Base-by-base conservation (phyloP, 2,888 invertebrate genomes). In the Drosophila maculinotata region DNA sequence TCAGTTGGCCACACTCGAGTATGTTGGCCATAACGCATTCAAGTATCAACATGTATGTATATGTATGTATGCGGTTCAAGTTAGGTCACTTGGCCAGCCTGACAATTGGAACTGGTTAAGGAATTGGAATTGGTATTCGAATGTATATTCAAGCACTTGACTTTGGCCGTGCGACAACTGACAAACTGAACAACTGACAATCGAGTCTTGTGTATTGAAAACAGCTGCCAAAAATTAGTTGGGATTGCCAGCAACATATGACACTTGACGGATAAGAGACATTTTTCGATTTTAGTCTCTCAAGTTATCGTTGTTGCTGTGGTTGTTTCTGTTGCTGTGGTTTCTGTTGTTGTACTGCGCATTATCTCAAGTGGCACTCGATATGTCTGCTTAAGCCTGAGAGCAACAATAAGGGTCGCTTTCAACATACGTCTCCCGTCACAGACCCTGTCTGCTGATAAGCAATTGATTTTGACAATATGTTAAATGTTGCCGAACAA, bases 171-270 rank as follows among this genome's bases (percentile, higher is more conserved):
- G 36, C 52, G 45, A 71, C 71, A 64, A 57, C 7, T 47, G 53
- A 49, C 62, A 72, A 31, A 31, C 25, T 20, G 14, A 48, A 30
- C 41, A 64, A 57, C 42, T 48, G 69, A 47, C 48, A 51, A 49
- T 36, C 17, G 57, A 63, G 52, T 64, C 48, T n/a, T 26, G 23
- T n/a, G 6, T 36, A 35, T 47, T 44, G 45, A 58, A 53, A 31
- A 41, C 62, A 60, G 45, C 69, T 73, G 74, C 41, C 57, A 58
- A 63, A 63, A 63, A 71, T 73, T 54, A 63, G 63, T 68, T 44
- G 26, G 15, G 35, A 47, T 64, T 57, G 56, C 31, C 23, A 31
- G 26, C 26, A 44, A 26, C 52, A 52, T 57, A 47, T n/a, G n/a
- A n/a, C 41, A 51, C 35, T 52, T 51, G 23, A 17, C n/a, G 20